Evolutionary conservation across 1,140 invertebrate species (phyloP).

Genomic region (Drosophila ohnishii): DNA sequence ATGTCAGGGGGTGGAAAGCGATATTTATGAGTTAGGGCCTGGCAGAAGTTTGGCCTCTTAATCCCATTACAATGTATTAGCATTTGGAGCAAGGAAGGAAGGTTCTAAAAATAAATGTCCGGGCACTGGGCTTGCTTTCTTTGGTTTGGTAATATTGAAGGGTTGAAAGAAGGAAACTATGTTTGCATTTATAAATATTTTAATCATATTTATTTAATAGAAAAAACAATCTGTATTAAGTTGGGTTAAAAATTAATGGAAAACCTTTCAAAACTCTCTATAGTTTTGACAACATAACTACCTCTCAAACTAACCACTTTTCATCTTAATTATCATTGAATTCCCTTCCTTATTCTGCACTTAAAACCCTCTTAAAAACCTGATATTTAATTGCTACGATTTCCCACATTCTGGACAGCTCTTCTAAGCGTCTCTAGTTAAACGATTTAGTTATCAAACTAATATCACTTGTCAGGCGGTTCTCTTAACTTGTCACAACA

Average conservation of each 20-base stretch:
- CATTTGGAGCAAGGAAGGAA: not conserved
- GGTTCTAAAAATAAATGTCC: not conserved
- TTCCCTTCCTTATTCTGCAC: not conserved
- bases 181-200: not conserved
- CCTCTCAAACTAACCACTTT: not conserved
- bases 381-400: not conserved
- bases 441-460: constrained; percentile 17
- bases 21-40: constrained; percentile 11
- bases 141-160: not conserved
- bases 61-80: constrained; percentile 15
- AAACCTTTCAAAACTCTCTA: not conserved
- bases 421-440: not conserved
- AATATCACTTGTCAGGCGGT: constrained; percentile 11
- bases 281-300: not conserved
- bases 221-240: not conserved
- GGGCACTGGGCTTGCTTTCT: not conserved
- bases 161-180: not conserved
- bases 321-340: not conserved
- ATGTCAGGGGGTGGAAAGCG: not conserved
- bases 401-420: not conserved
- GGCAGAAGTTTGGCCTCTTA: constrained; percentile 11
- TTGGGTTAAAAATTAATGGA: not conserved
- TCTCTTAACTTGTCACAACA: constrained; percentile 25
- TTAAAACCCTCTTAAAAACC: constrained; percentile 1
- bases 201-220: not conserved